Evolutionary conservation across 1,140 invertebrate species (phyloP).

Genomic region (Drosophila mayri): DNA sequence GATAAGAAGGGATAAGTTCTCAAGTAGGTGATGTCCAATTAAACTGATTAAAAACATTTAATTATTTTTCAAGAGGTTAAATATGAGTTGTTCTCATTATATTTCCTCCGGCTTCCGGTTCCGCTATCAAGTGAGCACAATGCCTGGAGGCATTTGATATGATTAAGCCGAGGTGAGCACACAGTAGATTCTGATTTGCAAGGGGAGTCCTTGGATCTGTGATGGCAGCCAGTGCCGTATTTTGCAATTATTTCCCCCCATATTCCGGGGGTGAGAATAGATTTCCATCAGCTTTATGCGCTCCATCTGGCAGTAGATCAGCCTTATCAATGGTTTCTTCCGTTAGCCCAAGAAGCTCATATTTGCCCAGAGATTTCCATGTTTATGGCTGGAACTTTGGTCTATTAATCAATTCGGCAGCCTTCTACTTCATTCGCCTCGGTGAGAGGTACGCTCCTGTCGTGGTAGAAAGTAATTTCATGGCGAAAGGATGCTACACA

Average conservation of each 20-base stretch:
- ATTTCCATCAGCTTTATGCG: slow-evolving; percentile 40
- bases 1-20: background rate
- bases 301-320: slow-evolving; percentile 10
- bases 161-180: background rate
- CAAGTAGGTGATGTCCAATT: slow-evolving; percentile 6
- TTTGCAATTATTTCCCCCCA: slow-evolving; percentile 27
- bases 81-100: background rate
- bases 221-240: background rate
- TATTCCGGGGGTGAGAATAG: background rate
- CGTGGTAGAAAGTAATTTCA: slow-evolving; percentile 44
- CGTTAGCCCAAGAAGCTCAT: slow-evolving; percentile 9
- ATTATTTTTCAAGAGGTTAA: slow-evolving; percentile 10
- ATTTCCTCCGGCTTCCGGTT: no score
- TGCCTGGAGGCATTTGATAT: no score
- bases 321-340: slow-evolving; percentile 29
- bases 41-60: slow-evolving; percentile 15
- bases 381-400: slow-evolving; percentile 42
- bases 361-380: slow-evolving; percentile 12
- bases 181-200: background rate
- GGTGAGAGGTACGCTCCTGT: background rate
- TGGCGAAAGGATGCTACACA: slow-evolving; percentile 68
- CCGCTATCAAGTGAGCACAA: background rate
- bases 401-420: slow-evolving; percentile 41
- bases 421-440: background rate
- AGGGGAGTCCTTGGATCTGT: background rate